Base-by-base conservation (phyloP, 2,888 invertebrate genomes). In the Dasysyrphus tricinctus region DNA sequence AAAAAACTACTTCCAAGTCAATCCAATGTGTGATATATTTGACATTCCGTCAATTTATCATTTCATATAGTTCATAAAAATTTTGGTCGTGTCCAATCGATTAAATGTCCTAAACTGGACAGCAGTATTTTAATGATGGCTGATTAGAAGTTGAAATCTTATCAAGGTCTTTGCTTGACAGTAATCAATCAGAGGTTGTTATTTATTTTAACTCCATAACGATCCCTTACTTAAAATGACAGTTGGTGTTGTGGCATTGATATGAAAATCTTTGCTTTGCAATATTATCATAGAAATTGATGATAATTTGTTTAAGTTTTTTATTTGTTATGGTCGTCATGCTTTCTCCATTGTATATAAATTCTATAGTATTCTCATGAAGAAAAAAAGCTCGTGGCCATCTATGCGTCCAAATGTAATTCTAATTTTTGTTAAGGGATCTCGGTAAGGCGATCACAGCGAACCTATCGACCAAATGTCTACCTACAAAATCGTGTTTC, bases 31-130 rank as follows among this genome's bases (percentile, higher is more conserved):
- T 63, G 63, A 47, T 63, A 47, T 44, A 63, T 44, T 47, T 63
- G 63, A 63, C 63, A 63, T 32, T 63, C 11, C 63, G 32, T 63
- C 63, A 63, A 44, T 63, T 32, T 63, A 44, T 44, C 57, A 57
- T 57, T 57, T 59, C 5, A 29, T 16, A 29, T 16, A 42, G 7
- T 24, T 42, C 39, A 14, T 14, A 19, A 42, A 16, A 16, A 0
- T 61, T 14, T 54, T n/a, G 42, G 7, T 11, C 14, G 32, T 29
- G 42, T 29, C 44, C 63, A 63, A 44, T 63, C 3, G 63, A 44
- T 63, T 44, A 29, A 3, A 6, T 11, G 34, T 34, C 34, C 16
- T 37, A 3, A 34, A 34, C 34, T 57, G 34, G 63, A 44, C 44
- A 63, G 24, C 5, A n/a, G 12, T 32, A 32, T 44, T 14, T 29